These are phyloP conservation scores for Apostichopus japonicus DNA, from an alignment of 35 echinoderm and acorn worm species.

Conservation along the genomic window DNA sequence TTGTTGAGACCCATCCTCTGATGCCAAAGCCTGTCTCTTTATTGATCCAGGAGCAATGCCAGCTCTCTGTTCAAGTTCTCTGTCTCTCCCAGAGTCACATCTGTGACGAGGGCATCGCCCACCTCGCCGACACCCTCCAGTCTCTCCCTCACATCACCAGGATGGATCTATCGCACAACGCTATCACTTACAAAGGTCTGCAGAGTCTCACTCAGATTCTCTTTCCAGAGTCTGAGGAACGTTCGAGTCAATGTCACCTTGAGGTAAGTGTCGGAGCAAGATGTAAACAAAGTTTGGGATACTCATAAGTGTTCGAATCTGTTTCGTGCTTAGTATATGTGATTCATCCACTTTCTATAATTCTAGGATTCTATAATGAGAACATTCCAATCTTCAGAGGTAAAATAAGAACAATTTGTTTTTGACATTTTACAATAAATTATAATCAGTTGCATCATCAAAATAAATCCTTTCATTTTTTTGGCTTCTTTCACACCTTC, in stretches of 20 bases:
- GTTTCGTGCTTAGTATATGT: no score
- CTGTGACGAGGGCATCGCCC: conserved; percentile 45
- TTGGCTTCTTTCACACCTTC: not conserved
- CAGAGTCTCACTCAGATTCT: not conserved
- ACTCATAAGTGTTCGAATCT: no score
- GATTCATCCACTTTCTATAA: no score
- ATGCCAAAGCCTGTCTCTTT: conserved; percentile 38
- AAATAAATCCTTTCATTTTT: not conserved
- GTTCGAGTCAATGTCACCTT: conserved; percentile 26
- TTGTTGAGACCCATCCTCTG: not conserved
- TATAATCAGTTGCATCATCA: no score
- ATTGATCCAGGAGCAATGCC: conserved; percentile 67
- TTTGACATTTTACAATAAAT: no score
- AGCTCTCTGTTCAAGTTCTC: conserved; percentile 70
- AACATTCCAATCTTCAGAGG: no score
- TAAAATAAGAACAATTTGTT: no score
- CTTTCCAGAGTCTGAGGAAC: conserved; percentile 2
- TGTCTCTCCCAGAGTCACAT: conserved; percentile 71
- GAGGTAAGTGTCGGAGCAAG: conserved; percentile 54
- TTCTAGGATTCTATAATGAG: no score
- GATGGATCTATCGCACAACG: conserved; percentile 69
- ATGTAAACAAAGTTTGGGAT: no score
- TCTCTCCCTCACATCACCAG: conserved; percentile 64
- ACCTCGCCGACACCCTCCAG: conserved; percentile 39
- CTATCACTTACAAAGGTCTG: conserved; percentile 69